A percentile compares a stretch with the other conserved stretches of the same genome.
These are phyloP conservation scores for Rotaria macrura DNA, from an alignment of 2,888 invertebrate genomes.

Conservation along the genomic window DNA sequence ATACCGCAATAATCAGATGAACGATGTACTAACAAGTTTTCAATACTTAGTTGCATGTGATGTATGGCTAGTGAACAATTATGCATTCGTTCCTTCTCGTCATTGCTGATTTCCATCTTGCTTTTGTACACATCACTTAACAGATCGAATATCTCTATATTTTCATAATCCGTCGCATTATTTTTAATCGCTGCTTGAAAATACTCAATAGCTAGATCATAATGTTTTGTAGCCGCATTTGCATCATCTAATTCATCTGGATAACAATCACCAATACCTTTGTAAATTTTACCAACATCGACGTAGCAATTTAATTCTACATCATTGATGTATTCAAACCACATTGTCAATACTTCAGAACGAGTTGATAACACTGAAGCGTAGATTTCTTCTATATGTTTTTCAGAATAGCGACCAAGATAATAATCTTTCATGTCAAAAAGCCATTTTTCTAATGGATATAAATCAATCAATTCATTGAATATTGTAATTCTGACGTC, in stretches of 20 bases:
- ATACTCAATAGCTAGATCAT: neutral
- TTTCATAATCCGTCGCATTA: neutral
- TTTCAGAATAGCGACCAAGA: neutral
- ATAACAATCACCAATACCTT: neutral
- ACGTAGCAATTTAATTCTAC: neutral
- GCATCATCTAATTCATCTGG: neutral
- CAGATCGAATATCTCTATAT: neutral
- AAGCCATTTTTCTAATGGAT: constrained; percentile 3
- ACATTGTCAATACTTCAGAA: neutral
- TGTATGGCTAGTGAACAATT: neutral
- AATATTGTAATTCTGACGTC: neutral
- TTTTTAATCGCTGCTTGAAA: neutral
- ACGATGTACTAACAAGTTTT: neutral
- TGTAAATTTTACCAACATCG: neutral
- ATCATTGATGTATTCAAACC: neutral
- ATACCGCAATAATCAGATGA: neutral
- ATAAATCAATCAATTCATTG: neutral
- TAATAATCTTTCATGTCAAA: neutral
- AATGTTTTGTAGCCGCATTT: neutral
- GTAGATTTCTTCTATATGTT: neutral
- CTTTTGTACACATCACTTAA: neutral
- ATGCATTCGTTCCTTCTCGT: neutral
- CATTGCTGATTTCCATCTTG: neutral
- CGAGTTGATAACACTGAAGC: neutral
- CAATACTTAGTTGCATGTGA: neutral